phyloP scores from a whole-genome alignment of 2,888 invertebrate genomes.

The Barypeithes pellucidus region DNA sequence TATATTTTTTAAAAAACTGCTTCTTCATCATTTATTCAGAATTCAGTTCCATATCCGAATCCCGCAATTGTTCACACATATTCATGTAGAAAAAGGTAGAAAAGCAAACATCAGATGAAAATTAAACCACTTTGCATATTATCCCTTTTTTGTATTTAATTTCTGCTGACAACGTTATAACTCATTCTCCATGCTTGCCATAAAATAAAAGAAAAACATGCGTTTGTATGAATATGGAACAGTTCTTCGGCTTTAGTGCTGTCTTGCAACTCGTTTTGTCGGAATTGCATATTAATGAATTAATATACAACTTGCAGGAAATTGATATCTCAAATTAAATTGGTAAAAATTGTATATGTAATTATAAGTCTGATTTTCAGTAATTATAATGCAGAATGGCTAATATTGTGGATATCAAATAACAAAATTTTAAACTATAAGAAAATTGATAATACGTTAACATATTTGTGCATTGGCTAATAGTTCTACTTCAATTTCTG shows the following conservation, averaged over 20 bases:
- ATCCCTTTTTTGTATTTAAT: constrained; percentile 47
- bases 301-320: constrained; percentile 32
- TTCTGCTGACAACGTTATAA: constrained; percentile 51
- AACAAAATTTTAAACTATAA: too few species aligned
- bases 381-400: too few species aligned
- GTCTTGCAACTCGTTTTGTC: constrained; percentile 42
- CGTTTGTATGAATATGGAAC: constrained; percentile 51
- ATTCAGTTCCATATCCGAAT: constrained; percentile 3
- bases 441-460: too few species aligned
- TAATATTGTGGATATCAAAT: too few species aligned
- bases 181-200: constrained; percentile 47
- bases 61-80: neutral
- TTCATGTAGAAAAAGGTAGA: neutral
- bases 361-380: too few species aligned
- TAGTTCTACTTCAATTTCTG: too few species aligned
- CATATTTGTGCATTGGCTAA: too few species aligned
- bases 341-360: neutral
- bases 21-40: constrained; percentile 9
- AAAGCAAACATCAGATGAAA: constrained; percentile 41
- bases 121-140: constrained; percentile 46
- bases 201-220: constrained; percentile 51
- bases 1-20: neutral
- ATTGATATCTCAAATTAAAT: constrained; percentile 44
- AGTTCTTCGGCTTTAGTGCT: constrained; percentile 44
- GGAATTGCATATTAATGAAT: constrained; percentile 40